Percentiles rank a stretch among this genome's conserved stretches.
Conservation (phyloP, 2,113 vertebrate species). For the Alexandromys fortis region DNA sequence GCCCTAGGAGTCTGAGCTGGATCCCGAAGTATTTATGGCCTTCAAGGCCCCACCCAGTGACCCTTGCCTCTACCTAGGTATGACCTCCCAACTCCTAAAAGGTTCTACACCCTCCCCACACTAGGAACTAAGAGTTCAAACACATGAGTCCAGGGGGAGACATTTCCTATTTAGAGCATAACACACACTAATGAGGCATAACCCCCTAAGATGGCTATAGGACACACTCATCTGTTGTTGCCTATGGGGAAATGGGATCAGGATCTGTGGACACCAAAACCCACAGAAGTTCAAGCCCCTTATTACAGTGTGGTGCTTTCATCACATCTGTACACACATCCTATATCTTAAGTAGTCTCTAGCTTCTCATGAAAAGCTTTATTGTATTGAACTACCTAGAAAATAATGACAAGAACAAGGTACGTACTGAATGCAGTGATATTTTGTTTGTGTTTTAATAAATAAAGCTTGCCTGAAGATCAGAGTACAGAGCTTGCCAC, state of each 20-base stretch:
- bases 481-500: too few species aligned
- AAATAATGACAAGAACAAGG: not conserved
- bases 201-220: conserved; percentile 1
- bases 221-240: not conserved
- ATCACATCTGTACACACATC: not conserved
- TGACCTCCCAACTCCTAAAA: not conserved
- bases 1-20: not conserved
- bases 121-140: not conserved
- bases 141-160: too few species aligned
- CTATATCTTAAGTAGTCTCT: not conserved
- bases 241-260: not conserved
- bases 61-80: not conserved
- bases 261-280: not conserved
- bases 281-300: not conserved
- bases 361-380: not conserved
- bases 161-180: not conserved
- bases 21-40: not conserved
- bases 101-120: not conserved
- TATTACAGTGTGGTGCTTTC: not conserved
- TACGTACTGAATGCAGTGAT: not conserved
- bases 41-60: not conserved
- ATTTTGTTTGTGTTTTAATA: too few species aligned
- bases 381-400: not conserved
- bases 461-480: too few species aligned
- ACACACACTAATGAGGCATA: not conserved